phyloP scores from a whole-genome alignment of 2,888 invertebrate genomes.

The Mylabris sibirica region DNA sequence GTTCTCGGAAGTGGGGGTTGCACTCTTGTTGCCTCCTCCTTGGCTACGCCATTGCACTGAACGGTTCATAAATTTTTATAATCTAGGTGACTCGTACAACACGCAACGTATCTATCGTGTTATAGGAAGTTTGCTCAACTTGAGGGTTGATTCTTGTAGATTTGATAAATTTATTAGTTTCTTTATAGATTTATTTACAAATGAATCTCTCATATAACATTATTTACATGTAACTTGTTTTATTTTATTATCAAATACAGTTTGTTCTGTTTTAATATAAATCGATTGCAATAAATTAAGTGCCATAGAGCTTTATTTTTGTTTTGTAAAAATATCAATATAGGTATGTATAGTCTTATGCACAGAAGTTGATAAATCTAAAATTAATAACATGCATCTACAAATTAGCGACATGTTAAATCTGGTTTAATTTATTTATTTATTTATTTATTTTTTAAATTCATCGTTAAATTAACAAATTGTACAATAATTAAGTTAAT shows the following conservation, averaged over 20 bases:
- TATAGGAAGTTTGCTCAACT: too few species aligned
- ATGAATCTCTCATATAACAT: slow-evolving; percentile 49
- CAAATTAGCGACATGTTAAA: slow-evolving; percentile 43
- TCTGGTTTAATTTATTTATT: not conserved
- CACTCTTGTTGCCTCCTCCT: too few species aligned
- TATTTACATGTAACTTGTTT: slow-evolving; percentile 52
- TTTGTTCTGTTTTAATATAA: slow-evolving; percentile 38
- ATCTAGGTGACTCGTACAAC: too few species aligned
- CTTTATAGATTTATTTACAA: slow-evolving; percentile 50
- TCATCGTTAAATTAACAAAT: slow-evolving; percentile 48
- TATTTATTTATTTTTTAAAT: slow-evolving; percentile 26
- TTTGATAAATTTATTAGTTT: slow-evolving; percentile 29
- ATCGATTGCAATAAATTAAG: slow-evolving; percentile 54
- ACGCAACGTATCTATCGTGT: too few species aligned
- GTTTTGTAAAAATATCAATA: slow-evolving; percentile 52
- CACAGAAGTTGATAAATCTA: slow-evolving; percentile 38
- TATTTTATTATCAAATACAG: slow-evolving; percentile 49
- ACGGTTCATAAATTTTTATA: too few species aligned
- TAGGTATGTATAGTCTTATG: slow-evolving; percentile 37
- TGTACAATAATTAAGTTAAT: slow-evolving; percentile 51
- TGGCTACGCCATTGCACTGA: too few species aligned
- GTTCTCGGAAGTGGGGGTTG: too few species aligned
- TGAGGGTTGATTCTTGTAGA: too few species aligned
- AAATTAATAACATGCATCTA: slow-evolving; percentile 51
- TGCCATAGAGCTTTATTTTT: slow-evolving; percentile 42